Percentiles rank a stretch among this genome's conserved stretches.
These are phyloP conservation scores for Patella depressa DNA, from an alignment of 2,888 invertebrate genomes.

Conservation along the genomic window DNA sequence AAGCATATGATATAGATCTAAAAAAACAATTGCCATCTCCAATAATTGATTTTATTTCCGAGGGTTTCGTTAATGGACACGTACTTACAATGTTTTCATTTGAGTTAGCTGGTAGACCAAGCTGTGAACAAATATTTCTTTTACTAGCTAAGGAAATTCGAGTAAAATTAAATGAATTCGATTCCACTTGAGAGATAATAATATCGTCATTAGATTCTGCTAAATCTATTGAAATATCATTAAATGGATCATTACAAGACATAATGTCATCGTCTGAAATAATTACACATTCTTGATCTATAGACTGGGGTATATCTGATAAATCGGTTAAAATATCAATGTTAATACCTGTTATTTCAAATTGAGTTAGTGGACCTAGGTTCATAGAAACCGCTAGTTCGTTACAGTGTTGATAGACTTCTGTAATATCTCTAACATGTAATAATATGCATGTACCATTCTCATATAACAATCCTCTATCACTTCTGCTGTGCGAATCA, in stretches of 20 bases:
- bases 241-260: no score
- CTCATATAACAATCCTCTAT: not conserved
- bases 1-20: not conserved
- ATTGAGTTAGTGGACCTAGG: not conserved
- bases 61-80: not conserved
- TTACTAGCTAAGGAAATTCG: not conserved
- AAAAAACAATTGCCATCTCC: slow-evolving; percentile 4
- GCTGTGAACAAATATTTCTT: not conserved
- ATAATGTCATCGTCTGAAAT: no score
- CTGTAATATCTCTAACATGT: not conserved
- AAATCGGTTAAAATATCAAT: not conserved
- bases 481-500: not conserved
- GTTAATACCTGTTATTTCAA: slow-evolving; percentile 6
- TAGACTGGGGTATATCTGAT: not conserved
- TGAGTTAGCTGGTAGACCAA: not conserved
- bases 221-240: not conserved
- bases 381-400: not conserved
- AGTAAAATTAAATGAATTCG: not conserved
- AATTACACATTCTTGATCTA: no score
- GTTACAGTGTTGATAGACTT: not conserved
- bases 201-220: not conserved
- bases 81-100: not conserved
- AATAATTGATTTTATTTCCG: not conserved
- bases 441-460: not conserved
- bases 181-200: not conserved